Percentiles rank a stretch among this genome's conserved stretches.
phyloP scores from a whole-genome alignment of 2,888 invertebrate species.

The Prosopocoilus inquinatus region DNA sequence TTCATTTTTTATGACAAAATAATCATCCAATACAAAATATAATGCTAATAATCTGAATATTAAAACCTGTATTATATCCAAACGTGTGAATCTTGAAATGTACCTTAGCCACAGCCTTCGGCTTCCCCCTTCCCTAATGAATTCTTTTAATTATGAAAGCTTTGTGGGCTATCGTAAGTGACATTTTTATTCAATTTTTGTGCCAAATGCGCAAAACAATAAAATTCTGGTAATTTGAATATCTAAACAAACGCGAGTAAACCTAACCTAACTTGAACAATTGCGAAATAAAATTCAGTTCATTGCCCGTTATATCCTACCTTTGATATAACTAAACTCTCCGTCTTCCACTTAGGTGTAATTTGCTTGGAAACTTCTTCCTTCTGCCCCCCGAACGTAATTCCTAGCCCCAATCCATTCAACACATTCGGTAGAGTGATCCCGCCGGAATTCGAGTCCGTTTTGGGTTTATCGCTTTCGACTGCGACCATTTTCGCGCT shows the following conservation, averaged over 20 bases:
- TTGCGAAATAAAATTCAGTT: background rate
- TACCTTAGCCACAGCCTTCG: too few relatives aligned
- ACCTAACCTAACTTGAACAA: too few relatives aligned
- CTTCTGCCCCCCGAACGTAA: constrained; percentile 37
- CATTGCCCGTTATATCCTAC: constrained; percentile 26
- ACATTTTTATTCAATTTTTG: background rate
- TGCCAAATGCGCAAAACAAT: background rate
- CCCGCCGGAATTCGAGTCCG: constrained; percentile 20
- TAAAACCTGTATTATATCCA: too few relatives aligned
- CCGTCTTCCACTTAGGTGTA: constrained; percentile 54
- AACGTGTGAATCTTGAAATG: too few relatives aligned
- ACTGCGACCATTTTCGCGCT: constrained; percentile 13
- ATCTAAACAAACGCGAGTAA: too few relatives aligned
- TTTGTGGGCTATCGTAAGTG: background rate
- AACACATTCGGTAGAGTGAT: constrained; percentile 49
- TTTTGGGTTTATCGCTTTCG: constrained; percentile 21
- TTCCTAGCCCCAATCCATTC: constrained; percentile 45
- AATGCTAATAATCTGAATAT: too few relatives aligned
- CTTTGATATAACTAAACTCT: constrained; percentile 36
- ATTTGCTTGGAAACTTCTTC: constrained; percentile 37
- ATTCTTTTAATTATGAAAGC: too few relatives aligned
- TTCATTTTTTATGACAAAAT: too few relatives aligned
- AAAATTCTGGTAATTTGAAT: too few relatives aligned
- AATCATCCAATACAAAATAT: too few relatives aligned
- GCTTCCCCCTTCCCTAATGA: too few relatives aligned